A percentile compares a stretch with the other conserved stretches of the same genome.
Evolutionary conservation across 2,113 vertebrate species (phyloP).

Genomic region (Cacatua alba): DNA sequence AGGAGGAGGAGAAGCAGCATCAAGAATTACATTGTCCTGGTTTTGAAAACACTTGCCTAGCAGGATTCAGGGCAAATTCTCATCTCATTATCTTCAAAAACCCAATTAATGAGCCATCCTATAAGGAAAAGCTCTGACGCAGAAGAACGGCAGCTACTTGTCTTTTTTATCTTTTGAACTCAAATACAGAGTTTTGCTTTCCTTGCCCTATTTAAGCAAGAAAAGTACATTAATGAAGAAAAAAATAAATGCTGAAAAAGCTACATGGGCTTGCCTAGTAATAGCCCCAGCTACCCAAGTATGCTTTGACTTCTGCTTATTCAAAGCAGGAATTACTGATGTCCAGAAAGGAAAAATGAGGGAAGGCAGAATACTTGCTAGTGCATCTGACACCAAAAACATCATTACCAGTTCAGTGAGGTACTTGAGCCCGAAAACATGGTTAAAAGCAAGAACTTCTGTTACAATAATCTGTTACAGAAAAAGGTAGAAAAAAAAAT

Average conservation of each 20-base stretch:
- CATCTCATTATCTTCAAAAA: not conserved
- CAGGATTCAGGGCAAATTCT: not conserved
- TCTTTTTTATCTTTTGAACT: not conserved
- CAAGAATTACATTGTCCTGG: not conserved
- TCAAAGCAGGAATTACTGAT: not conserved
- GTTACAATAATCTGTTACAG: not conserved
- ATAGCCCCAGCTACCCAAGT: not conserved
- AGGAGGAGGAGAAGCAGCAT: not conserved
- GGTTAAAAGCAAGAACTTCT: not conserved
- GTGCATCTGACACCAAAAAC: not conserved
- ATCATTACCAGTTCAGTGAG: not conserved
- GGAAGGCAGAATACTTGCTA: not conserved
- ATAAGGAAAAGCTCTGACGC: not conserved
- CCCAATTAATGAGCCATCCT: not conserved
- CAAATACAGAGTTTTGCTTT: not conserved
- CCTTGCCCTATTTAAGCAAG: not conserved
- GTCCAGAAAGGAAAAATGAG: not conserved
- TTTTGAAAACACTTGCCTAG: not conserved
- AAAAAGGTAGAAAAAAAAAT: not conserved
- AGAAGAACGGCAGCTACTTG: not conserved
- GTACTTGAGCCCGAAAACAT: not conserved
- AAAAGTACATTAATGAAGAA: not conserved
- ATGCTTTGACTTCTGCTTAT: not conserved
- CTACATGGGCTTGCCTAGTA: not conserved
- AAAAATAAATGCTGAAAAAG: not conserved